Evolutionary conservation across 2,888 invertebrate genomes (phyloP), one percentile per base, ranked within the genome.

Genomic region (Proisotoma minuta): DNA sequence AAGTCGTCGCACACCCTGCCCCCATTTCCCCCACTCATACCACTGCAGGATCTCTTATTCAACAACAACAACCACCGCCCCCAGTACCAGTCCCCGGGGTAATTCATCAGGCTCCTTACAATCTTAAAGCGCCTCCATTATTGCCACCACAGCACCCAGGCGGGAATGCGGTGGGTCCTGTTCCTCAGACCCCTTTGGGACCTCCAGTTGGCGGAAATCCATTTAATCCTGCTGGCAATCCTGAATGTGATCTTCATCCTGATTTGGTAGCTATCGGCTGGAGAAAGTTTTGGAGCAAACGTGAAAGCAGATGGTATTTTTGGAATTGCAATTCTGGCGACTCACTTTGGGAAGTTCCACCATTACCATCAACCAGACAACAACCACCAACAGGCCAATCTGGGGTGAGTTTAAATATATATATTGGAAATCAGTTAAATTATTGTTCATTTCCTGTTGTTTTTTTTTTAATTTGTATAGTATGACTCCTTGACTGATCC

Each of bases 251-350:
- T 75, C 78, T 88, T 56, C 85, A 87, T 2, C 79, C 82, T 15
- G 87, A 88, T 76, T 78, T 89, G 51, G 80, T 86, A 5, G 89
- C 90, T 76, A 91, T 91, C 76, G 97, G 96, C 3, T 97, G 97
- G 97, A 85, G 94, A 66, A 93, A 91, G 75, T 95, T 91, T 78
- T 97, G 96, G 96, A 96, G 95, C 22, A 91, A 93, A 76, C 82
- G 96, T 59, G 96, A 97, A 78, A 93, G 90, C 77, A 82, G 96
- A 27, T 93, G 93, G 1, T 97, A 97, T 78, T 97, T 90, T 80
- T 97, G 95, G 91, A 97, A 97, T 78, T 94, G 94, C 80, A 80
- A 89, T 24, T 93, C 93, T 0, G 93, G 94, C 58, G 93, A 96
- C 80, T 95, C 95, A n/a, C 81, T 95, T 73, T 97, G 97, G 97